Evolutionary conservation across 1,140 invertebrate genomes (phyloP).

Genomic region (Drosophila subpulchrella): DNA sequence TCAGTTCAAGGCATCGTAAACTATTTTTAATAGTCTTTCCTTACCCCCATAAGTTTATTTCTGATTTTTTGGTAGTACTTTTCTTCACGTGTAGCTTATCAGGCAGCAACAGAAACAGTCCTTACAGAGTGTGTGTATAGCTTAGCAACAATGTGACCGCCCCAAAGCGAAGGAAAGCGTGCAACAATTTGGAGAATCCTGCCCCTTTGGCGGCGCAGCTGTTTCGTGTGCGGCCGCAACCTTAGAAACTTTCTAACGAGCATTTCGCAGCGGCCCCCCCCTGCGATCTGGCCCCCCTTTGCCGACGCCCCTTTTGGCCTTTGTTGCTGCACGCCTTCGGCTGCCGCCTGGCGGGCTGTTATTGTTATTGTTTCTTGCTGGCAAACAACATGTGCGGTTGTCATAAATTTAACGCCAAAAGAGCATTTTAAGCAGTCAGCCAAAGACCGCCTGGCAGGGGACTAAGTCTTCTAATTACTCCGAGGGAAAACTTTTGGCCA

Average conservation of each 20-base stretch:
- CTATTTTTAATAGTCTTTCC: too few species aligned
- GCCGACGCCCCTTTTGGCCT: neutral
- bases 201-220: conserved; percentile 68
- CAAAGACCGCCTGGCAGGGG: conserved; percentile 32
- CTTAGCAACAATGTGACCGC: conserved; percentile 62
- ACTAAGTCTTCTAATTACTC: conserved; percentile 78
- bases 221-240: conserved; percentile 59
- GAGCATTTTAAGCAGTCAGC: conserved; percentile 70
- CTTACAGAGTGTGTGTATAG: conserved; percentile 15
- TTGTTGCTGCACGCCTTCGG: conserved; percentile 33
- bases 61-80: neutral
- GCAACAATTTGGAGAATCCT: conserved; percentile 72
- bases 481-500: conserved; percentile 46
- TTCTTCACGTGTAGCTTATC: conserved; percentile 49
- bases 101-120: conserved; percentile 23
- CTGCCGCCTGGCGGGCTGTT: conserved; percentile 25
- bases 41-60: neutral
- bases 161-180: conserved; percentile 46
- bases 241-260: conserved; percentile 63
- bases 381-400: conserved; percentile 74
- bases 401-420: conserved; percentile 79
- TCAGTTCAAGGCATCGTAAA: too few species aligned
- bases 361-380: conserved; percentile 56
- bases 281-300: neutral
- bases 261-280: conserved; percentile 17